These are phyloP conservation scores for Hylaeus anthracinus DNA, from an alignment of 1,140 invertebrate genomes.

Conservation along the genomic window DNA sequence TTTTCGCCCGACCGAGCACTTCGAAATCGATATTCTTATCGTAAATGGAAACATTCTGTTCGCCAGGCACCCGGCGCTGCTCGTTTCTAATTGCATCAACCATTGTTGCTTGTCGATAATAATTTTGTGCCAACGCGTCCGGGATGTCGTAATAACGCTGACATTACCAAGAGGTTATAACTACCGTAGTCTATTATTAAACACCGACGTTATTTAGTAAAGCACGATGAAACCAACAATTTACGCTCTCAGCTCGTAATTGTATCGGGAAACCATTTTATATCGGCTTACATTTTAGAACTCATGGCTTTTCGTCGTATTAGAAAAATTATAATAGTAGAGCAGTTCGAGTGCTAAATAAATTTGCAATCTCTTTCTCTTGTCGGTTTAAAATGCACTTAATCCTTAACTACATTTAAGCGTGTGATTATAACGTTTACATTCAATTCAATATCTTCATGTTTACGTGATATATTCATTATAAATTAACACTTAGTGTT, in stretches of 20 bases:
- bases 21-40: slow-evolving; percentile 29
- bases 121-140: slow-evolving; percentile 46
- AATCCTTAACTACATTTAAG: no score
- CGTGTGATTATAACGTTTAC: no score
- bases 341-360: neutral
- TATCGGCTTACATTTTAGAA: neutral
- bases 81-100: slow-evolving; percentile 48
- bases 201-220: slow-evolving; percentile 42
- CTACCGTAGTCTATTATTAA: slow-evolving; percentile 41
- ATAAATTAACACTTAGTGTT: no score
- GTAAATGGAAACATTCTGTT: slow-evolving; percentile 22
- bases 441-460: no score
- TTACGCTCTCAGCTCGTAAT: slow-evolving; percentile 33
- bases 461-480: no score
- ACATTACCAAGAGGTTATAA: slow-evolving; percentile 42
- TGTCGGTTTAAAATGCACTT: no score
- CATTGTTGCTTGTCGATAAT: slow-evolving; percentile 56
- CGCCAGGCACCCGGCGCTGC: neutral
- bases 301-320: neutral
- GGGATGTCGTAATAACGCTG: slow-evolving; percentile 47
- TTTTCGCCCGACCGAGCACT: neutral
- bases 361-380: no score
- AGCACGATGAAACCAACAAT: slow-evolving; percentile 37
- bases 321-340: neutral
- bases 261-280: slow-evolving; percentile 25